Base-by-base conservation (phyloP, 2,113 vertebrate species). In the Dipodomys ordii region DNA sequence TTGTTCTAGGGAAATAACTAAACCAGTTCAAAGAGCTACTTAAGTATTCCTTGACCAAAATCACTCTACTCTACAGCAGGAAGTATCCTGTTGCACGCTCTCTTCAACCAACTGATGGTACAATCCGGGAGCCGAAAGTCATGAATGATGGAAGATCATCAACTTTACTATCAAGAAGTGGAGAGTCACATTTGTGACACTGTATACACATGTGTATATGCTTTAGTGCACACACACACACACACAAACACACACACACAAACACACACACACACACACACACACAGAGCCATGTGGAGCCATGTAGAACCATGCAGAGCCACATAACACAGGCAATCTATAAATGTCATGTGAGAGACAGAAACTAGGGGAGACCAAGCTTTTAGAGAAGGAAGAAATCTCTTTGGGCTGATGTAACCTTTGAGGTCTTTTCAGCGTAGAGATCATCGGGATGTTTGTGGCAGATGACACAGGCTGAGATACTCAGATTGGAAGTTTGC, bases 11-110 rank as follows among this genome's bases (percentile, higher is more conserved):
- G 10, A 72, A 49, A 73, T 69, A 71, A 83, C 35, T n/a, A 16
- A 60, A 57, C 23, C 30, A 86, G 9, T 28, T 74, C 12, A 81
- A 77, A 76, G 16, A 82, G 25, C 22, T 74, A 28, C 44, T 80
- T 84, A 82, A 83, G 25, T 89, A 23, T 68, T 60, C 77, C 35
- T 90, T 85, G 77, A 80, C 12, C 30, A 44, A 72, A 25, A 46
- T 90, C 28, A 68, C 22, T 62, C 22, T 78, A 68, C 22, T 62
- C 22, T 78, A 35, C 2, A 57, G 49, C 28, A 69, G 7, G 22
- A 19, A 57, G 13, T 3, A 72, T 25, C 32, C 77, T 3, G 44
- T 19, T 69, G 3, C 28, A 62, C 1, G 23, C 5, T 4, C 12
- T 72, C 11, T 64, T 57, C 44, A 67, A 87, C 23, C 28, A 79